Conservation (phyloP, 2,797 vertebrate genomes). For the Oophaga sylvatica region DNA sequence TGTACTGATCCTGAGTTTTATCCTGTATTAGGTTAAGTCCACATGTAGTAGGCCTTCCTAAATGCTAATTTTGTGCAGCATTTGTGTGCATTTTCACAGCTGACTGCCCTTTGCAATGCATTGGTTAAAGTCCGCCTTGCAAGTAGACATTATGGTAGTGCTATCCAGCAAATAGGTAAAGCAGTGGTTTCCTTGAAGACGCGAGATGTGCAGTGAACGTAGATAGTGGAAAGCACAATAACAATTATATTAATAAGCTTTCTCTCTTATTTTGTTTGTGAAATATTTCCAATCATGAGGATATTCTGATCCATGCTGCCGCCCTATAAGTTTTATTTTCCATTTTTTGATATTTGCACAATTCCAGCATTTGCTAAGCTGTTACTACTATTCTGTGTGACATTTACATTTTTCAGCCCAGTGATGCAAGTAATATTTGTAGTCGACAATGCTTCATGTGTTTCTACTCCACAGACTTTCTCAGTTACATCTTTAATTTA, state of each 20-base stretch:
- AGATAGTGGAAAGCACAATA: not conserved
- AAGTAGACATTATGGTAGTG: no score
- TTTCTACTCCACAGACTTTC: constrained; percentile 32
- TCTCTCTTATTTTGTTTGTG: not conserved
- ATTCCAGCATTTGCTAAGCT: constrained; percentile 7
- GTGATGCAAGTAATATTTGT: constrained; percentile 27
- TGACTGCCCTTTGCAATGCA: no score
- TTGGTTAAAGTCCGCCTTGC: no score
- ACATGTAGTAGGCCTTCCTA: no score
- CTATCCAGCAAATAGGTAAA: no score
- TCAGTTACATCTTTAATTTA: constrained; percentile 45
- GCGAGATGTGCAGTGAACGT: not conserved
- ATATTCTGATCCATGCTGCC: no score
- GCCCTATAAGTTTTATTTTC: not conserved
- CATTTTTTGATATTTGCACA: constrained; percentile 18
- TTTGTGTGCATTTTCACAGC: no score
- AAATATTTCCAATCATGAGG: not conserved
- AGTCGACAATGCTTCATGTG: constrained; percentile 1
- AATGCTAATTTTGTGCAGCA: no score
- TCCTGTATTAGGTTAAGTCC: no score
- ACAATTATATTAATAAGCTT: not conserved
- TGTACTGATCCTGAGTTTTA: no score
- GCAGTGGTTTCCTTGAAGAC: not conserved
- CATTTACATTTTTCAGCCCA: constrained; percentile 45
- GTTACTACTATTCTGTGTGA: constrained; percentile 19